A percentile compares a stretch with the other conserved stretches of the same genome.
Evolutionary conservation across 2,113 vertebrate species (phyloP).

Genomic region (Pollachius pollachius): DNA sequence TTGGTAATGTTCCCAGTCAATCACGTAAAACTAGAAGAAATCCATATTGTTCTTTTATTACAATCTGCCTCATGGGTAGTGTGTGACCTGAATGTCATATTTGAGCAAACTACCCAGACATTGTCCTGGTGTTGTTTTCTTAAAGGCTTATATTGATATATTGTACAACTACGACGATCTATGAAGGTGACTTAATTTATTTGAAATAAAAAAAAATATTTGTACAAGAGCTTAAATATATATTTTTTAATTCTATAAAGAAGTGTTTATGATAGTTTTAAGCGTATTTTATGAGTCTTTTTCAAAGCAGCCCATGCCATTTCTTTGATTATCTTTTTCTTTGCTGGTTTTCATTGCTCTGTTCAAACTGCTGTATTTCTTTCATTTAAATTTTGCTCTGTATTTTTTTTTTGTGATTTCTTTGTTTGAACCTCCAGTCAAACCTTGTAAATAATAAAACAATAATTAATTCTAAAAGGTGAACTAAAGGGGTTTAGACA

Average conservation of each 20-base stretch:
- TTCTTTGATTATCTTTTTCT: constrained; percentile 12
- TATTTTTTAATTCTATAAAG: constrained; percentile 74
- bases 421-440: constrained; percentile 10
- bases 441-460: background rate
- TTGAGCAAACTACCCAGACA: constrained; percentile 58
- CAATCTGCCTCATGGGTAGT: background rate
- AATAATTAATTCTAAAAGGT: constrained; percentile 1
- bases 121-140: constrained; percentile 56
- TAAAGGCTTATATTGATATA: constrained; percentile 66
- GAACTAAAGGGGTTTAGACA: constrained; percentile 14
- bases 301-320: constrained; percentile 14
- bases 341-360: constrained; percentile 9
- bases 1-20: constrained; percentile 20
- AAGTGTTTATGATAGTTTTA: constrained; percentile 41
- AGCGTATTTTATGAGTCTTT: constrained; percentile 37
- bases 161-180: constrained; percentile 65
- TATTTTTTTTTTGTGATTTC: constrained; percentile 11
- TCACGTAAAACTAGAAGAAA: constrained; percentile 26
- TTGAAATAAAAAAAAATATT: constrained; percentile 73
- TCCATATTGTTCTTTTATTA: constrained; percentile 28
- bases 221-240: constrained; percentile 72
- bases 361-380: constrained; percentile 10
- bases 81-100: constrained; percentile 53
- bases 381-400: background rate
- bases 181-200: constrained; percentile 80